These are phyloP conservation scores for Endotricha flammealis DNA, from an alignment of 2,888 invertebrate genomes.

Conservation along the genomic window DNA sequence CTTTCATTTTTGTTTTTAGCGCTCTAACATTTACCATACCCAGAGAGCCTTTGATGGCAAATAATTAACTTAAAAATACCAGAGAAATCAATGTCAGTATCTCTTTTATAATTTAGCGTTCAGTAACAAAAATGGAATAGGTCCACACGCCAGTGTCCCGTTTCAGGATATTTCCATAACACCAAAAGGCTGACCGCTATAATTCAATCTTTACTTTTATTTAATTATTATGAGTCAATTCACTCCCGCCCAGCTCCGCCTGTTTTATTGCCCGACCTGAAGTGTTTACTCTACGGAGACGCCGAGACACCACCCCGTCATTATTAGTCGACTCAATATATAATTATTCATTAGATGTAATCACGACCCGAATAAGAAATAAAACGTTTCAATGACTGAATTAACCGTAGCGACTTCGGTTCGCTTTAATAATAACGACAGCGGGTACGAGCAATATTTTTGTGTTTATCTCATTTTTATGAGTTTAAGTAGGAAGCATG, in stretches of 20 bases:
- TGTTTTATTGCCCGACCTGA: conserved; percentile 32
- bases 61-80: too few relatives aligned
- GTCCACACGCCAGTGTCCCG: too few relatives aligned
- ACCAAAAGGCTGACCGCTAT: conserved; percentile 20
- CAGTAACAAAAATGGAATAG: too few relatives aligned
- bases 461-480: conserved; percentile 70
- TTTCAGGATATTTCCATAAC: too few relatives aligned
- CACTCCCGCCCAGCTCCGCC: conserved; percentile 33
- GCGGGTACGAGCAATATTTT: conserved; percentile 62
- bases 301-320: conserved; percentile 13
- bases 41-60: too few relatives aligned
- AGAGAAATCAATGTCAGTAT: too few relatives aligned
- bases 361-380: conserved; percentile 23
- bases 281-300: conserved; percentile 21
- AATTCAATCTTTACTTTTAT: conserved; percentile 40
- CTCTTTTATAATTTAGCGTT: too few relatives aligned
- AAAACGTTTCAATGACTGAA: conserved; percentile 31
- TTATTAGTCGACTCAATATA: conserved; percentile 10
- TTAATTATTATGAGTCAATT: conserved; percentile 44
- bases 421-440: conserved; percentile 55
- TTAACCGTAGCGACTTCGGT: conserved; percentile 37
- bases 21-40: too few relatives aligned
- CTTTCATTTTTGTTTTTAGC: too few relatives aligned
- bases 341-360: conserved; percentile 24
- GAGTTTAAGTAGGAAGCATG: conserved; percentile 68